Conservation (phyloP, 2,113 vertebrate genomes). For the Blennius ocellaris region DNA sequence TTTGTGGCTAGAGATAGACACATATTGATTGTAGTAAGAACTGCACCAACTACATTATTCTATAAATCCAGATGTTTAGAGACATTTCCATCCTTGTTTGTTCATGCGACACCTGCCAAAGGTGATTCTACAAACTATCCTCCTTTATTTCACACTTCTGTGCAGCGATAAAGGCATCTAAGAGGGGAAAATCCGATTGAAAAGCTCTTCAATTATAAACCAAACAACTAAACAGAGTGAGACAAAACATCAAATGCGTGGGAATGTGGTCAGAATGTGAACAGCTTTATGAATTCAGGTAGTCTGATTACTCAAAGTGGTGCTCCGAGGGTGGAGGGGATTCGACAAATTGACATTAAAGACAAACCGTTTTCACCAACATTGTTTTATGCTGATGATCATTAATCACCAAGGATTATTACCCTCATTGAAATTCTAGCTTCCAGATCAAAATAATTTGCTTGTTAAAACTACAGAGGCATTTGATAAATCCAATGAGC, state of each 20-base stretch:
- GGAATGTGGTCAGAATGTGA: neutral
- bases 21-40: too few relatives aligned
- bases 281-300: neutral
- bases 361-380: neutral
- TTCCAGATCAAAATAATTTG: slow-evolving; percentile 47
- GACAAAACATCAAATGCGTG: slow-evolving; percentile 14
- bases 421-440: slow-evolving; percentile 33
- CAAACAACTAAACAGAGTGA: too few relatives aligned
- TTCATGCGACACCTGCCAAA: too few relatives aligned
- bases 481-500: slow-evolving; percentile 43
- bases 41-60: too few relatives aligned
- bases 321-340: slow-evolving; percentile 24
- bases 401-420: slow-evolving; percentile 43
- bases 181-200: too few relatives aligned
- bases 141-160: too few relatives aligned
- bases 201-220: too few relatives aligned
- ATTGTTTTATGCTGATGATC: slow-evolving; percentile 22
- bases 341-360: slow-evolving; percentile 19
- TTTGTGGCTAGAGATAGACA: too few relatives aligned
- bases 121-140: too few relatives aligned
- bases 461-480: slow-evolving; percentile 35
- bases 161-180: too few relatives aligned
- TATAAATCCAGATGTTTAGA: too few relatives aligned
- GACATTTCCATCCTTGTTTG: too few relatives aligned
- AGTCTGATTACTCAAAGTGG: slow-evolving; percentile 2